These are phyloP conservation scores for Cremastinae sp. DNA, from an alignment of 2,888 invertebrate species.

Conservation along the genomic window DNA sequence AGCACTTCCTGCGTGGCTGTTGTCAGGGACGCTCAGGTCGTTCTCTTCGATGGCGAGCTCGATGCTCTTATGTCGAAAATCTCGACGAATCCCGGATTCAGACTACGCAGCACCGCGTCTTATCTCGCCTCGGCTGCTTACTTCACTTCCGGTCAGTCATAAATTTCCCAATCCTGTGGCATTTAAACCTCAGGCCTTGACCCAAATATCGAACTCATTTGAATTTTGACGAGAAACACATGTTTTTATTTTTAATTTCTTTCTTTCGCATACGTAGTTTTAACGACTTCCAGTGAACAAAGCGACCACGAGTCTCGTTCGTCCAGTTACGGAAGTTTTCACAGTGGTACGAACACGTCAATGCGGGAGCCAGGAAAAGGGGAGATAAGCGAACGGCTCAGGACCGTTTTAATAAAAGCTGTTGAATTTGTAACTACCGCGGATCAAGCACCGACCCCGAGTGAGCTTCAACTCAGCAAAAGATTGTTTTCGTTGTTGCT, in stretches of 20 bases:
- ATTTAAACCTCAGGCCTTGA: too few relatives aligned
- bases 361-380: constrained; percentile 74
- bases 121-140: constrained; percentile 77
- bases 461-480: constrained; percentile 80
- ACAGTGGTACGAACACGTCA: constrained; percentile 63
- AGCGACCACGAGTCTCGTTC: constrained; percentile 77
- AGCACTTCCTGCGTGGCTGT: constrained; percentile 77
- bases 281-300: constrained; percentile 78
- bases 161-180: neutral
- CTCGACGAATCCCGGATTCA: constrained; percentile 75
- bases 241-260: too few relatives aligned
- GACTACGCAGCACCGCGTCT: constrained; percentile 76
- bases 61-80: constrained; percentile 80
- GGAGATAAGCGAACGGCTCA: constrained; percentile 83
- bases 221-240: too few relatives aligned
- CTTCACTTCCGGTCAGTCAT: constrained; percentile 70
- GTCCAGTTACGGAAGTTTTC: constrained; percentile 75
- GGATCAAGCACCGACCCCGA: constrained; percentile 70
- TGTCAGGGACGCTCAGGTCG: constrained; percentile 82
- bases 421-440: constrained; percentile 81
- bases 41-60: constrained; percentile 82
- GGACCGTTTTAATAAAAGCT: constrained; percentile 81
- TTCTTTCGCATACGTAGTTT: constrained; percentile 64
- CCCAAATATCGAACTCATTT: too few relatives aligned
- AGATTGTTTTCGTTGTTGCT: constrained; percentile 82